Base-by-base conservation (phyloP, 2,888 invertebrate genomes). In the Agrilus biguttatus region DNA sequence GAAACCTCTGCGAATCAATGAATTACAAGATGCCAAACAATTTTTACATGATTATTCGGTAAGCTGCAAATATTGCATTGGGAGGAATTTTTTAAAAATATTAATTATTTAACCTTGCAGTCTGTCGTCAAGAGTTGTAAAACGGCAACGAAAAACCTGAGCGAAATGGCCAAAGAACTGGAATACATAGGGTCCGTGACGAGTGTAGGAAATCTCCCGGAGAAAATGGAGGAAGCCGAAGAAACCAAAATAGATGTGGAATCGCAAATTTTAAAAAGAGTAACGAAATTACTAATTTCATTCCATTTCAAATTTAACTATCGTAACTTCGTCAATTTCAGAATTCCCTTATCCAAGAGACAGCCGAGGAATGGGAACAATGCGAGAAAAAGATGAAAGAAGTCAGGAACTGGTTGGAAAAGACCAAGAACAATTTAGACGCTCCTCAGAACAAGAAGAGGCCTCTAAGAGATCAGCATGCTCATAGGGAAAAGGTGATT, bases 341-440 rank as follows among this genome's bases (percentile, higher is more conserved):
- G 89, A 84, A 85, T 61, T 83, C 87, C 37, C 69, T 90, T 53
- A 73, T 93, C 46, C 87, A 88, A 74, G 93, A 93, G 69, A 80
- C 90, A 41, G 83, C 86, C 39, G 91, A 92, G 63, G 92, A 93
- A 70, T 93, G 93, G 89, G 91, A 92, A 62, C 87, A 93, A 65
- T 93, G 91, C 67, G 92, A 93, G 67, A 84, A 79, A 64, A 93
- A 95, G 66, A 77, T 93, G 64, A 86, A 87, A 64, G 92, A 93
- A 54, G 86, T 88, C 37, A 80, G 80, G 47, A 74, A 75, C 51
- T 95, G 92, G 91, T 78, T 92, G 53, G 91, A 92, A 47, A 90
- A 90, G 58, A 82, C 90, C 8, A 74, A 77, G 51, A 76, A 79
- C 51, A 73, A 77, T 40, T 63, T 91, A 38, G 89, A 88, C 44